These are phyloP conservation scores for Protobothrops mucrosquamatus DNA, from an alignment of 2,113 vertebrate species.

Conservation along the genomic window DNA sequence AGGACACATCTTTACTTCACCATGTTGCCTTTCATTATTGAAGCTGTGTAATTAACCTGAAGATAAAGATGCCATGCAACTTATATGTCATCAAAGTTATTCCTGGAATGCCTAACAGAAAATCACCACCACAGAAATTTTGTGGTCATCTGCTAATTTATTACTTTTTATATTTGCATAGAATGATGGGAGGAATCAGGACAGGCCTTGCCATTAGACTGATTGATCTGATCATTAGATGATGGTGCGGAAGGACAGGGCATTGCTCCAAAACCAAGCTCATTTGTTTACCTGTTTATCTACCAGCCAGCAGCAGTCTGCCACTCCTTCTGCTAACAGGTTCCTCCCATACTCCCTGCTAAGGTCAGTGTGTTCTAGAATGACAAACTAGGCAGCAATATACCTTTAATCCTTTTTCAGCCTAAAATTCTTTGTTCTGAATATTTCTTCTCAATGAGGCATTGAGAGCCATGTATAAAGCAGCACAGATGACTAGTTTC, in stretches of 20 bases:
- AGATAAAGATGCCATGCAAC: background rate
- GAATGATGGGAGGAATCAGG: background rate
- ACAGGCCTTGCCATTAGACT: background rate
- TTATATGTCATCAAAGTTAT: background rate
- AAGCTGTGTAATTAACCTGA: background rate
- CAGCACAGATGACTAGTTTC: background rate
- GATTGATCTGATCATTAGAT: background rate
- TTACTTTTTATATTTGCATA: background rate
- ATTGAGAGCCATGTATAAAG: background rate
- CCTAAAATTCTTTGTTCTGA: background rate
- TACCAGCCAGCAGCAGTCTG: background rate
- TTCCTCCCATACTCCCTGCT: background rate
- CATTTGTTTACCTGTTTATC: background rate
- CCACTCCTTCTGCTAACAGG: background rate
- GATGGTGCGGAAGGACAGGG: background rate
- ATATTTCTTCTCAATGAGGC: background rate
- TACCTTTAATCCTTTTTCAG: background rate
- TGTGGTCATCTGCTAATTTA: background rate
- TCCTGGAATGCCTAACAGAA: background rate
- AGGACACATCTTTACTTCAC: background rate
- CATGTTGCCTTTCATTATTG: background rate
- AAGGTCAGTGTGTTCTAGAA: background rate
- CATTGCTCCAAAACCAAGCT: background rate
- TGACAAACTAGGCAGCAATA: background rate
- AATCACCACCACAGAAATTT: background rate